These are phyloP conservation scores for Lineus longissimus DNA, from an alignment of 1,140 invertebrate genomes.

Conservation along the genomic window DNA sequence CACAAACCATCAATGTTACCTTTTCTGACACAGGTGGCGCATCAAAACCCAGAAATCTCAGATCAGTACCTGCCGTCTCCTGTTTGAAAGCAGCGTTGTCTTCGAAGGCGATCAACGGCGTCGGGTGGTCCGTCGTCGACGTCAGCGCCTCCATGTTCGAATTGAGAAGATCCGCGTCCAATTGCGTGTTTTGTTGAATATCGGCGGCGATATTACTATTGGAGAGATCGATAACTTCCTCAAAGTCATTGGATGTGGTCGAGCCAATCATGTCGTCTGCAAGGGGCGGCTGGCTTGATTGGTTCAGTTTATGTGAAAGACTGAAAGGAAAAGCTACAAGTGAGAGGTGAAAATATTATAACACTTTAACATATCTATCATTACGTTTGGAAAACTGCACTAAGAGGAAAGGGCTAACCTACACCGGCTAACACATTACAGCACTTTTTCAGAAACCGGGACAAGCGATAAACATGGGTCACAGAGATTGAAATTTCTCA, in stretches of 20 bases:
- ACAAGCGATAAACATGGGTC: neutral
- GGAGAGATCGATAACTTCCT: slow-evolving; percentile 38
- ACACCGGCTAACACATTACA: neutral
- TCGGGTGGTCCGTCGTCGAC: slow-evolving; percentile 19
- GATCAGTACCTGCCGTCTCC: slow-evolving; percentile 37
- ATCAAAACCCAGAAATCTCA: too few species aligned
- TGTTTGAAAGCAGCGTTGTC: slow-evolving; percentile 39
- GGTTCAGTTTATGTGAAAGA: neutral
- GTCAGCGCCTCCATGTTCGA: slow-evolving; percentile 27
- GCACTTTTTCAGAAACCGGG: neutral
- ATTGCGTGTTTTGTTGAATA: slow-evolving; percentile 15
- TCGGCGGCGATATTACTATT: slow-evolving; percentile 24
- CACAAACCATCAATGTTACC: too few species aligned
- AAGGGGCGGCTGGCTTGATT: slow-evolving; percentile 13
- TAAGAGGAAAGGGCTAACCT: neutral
- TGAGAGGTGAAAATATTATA: neutral
- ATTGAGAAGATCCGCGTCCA: slow-evolving; percentile 31
- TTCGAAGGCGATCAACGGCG: slow-evolving; percentile 41
- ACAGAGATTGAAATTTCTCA: neutral
- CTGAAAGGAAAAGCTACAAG: neutral
- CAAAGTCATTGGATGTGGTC: slow-evolving; percentile 24
- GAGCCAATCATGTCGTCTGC: neutral
- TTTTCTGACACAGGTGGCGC: too few species aligned
- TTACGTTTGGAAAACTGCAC: neutral
- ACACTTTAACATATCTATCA: neutral